Conservation (phyloP, 1,140 invertebrate genomes). For the Ladona fulva region DNA sequence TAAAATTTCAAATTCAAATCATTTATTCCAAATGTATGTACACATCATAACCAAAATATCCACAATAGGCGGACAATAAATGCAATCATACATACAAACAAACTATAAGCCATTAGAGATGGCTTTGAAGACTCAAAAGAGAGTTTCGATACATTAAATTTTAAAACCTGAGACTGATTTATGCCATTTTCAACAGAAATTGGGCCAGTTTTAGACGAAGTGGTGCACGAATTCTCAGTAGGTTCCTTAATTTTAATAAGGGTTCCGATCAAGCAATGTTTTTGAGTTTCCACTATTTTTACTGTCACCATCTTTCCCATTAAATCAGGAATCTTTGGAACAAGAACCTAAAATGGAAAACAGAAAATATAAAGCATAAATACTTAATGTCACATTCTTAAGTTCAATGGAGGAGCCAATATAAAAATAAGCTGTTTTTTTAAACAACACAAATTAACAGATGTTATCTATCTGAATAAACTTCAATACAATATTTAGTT, state of each 20-base stretch:
- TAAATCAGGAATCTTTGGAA: constrained; percentile 64
- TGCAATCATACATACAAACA: not conserved
- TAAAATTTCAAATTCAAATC: too few relatives aligned
- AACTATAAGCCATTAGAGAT: not conserved
- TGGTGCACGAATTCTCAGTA: too few relatives aligned
- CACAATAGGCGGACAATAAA: not conserved
- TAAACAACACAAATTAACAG: too few relatives aligned
- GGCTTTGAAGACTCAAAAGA: not conserved
- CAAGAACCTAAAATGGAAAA: constrained; percentile 46
- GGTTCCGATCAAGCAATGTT: constrained; percentile 75
- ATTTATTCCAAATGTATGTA: too few relatives aligned
- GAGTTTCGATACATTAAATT: not conserved
- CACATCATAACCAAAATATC: not conserved
- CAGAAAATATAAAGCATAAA: not conserved
- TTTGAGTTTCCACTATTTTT: constrained; percentile 61
- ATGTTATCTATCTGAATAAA: too few relatives aligned
- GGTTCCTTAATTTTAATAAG: not conserved
- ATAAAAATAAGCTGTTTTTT: too few relatives aligned
- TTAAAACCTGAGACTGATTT: too few relatives aligned
- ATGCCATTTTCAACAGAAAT: too few relatives aligned
- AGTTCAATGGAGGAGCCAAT: too few relatives aligned
- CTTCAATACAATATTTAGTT: too few relatives aligned
- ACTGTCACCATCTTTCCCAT: constrained; percentile 80
- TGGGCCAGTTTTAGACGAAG: too few relatives aligned
- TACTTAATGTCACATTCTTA: not conserved